Evolutionary conservation across 2,113 vertebrate genomes (phyloP), one percentile per base, ranked within the genome.

Genomic region (Cyanoderma ruficeps): DNA sequence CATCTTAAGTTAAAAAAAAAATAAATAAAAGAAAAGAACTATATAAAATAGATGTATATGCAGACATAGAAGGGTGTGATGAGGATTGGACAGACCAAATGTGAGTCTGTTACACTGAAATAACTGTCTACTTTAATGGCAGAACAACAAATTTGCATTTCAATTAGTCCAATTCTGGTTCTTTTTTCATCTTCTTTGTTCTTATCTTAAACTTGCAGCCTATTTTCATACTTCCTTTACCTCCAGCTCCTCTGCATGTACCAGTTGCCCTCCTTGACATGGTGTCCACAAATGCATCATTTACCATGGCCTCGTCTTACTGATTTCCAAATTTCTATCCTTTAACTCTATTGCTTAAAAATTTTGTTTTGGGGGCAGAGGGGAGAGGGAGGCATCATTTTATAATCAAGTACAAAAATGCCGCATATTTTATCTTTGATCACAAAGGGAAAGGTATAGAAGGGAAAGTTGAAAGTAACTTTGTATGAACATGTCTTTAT

Each of bases 201-300:
- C 83, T 90, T 91, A 95, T 94, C 81, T 92, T 80, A 91, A 96
- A 95, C 75, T 94, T 95, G 85, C 87, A 94, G 88, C 70, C 92
- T 53, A 28, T 78, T 92, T 80, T 75, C 52, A 28, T 28, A 89
- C 39, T 91, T 93, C 57, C 65, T 30, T 60, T 67, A 83, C 63
- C 63, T 93, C 78, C 89, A 72, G 13, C 53, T 86, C n/a, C 53
- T 33, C 77, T 18, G 39, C 0, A 2, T 49, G 56, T 77, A 88
- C 55, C 77, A 82, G 61, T 11, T 85, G 77, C 75, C 85, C 63
- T 82, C 82, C 87, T 52, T 87, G 80, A 59, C 89, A 92, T n/a
- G 3, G 0, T 59, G 49, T 77, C 39, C 78, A 71, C 79, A 75
- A 12, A 39, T 15, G 70, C 50, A 68, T 33, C 55, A 75, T 86